Percentiles rank a stretch among this genome's conserved stretches.
Evolutionary conservation across 1,140 invertebrate genomes (phyloP).

Genomic region (Drosophila quadrilineata): DNA sequence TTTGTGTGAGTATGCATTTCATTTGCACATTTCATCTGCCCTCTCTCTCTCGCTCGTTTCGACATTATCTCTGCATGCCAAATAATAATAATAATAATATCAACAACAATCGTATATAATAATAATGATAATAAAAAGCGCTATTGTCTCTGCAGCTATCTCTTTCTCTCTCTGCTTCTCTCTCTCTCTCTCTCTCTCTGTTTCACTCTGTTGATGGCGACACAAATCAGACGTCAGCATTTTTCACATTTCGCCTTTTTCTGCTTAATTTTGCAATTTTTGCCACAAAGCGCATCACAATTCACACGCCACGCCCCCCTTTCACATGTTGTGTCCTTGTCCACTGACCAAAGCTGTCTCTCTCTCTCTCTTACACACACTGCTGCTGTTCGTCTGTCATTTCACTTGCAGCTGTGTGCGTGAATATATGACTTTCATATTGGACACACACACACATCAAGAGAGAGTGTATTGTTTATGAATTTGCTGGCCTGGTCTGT

Average conservation of each 20-base stretch:
- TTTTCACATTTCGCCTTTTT: slow-evolving; percentile 63
- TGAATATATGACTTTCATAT: slow-evolving; percentile 47
- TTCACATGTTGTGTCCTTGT: neutral
- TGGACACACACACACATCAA: slow-evolving; percentile 17
- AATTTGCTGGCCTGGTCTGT: slow-evolving; percentile 44
- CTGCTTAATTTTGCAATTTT: slow-evolving; percentile 75
- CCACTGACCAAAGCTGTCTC: neutral
- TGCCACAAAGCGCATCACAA: slow-evolving; percentile 39
- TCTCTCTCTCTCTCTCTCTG: too few relatives aligned
- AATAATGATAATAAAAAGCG: neutral
- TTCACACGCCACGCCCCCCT: neutral
- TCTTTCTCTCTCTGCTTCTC: too few relatives aligned
- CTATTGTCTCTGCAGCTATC: slow-evolving; percentile 8
- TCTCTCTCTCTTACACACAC: slow-evolving; percentile 2
- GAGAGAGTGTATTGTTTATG: slow-evolving; percentile 66
- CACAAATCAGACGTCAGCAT: slow-evolving; percentile 72
- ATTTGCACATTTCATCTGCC: slow-evolving; percentile 56
- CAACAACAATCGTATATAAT: slow-evolving; percentile 51
- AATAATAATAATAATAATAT: slow-evolving; percentile 62
- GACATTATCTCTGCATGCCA: slow-evolving; percentile 45
- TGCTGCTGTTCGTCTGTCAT: slow-evolving; percentile 48
- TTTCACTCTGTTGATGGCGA: too few relatives aligned
- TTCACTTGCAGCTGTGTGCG: slow-evolving; percentile 59
- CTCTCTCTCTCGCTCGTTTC: neutral
- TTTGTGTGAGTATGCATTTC: slow-evolving; percentile 74